Base-by-base conservation (phyloP, 2,797 vertebrate genomes). In the Muscicapa striata region DNA sequence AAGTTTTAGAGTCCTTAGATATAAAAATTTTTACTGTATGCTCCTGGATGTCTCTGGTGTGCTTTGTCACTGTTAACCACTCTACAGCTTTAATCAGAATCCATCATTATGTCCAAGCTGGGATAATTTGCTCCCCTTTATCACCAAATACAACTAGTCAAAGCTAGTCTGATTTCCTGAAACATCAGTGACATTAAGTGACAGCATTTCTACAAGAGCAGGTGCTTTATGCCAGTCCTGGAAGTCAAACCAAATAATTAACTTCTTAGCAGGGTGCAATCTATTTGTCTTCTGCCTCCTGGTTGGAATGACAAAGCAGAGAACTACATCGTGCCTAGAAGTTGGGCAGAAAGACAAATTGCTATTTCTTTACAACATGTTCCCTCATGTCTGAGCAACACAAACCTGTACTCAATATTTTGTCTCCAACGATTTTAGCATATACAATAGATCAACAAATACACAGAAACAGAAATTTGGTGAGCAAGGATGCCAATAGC, bases 11-110 rank as follows among this genome's bases (percentile, higher is more conserved):
- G 38, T 23, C 49, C 29, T 80, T 46, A 69, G 11, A 68, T 11
- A 5, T 0, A 46, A 15, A 21, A 32, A 1, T 19, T 13, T 21
- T 67, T 61, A 75, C 13, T 48, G 1, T 5, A 17, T 1, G 0
- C 22, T 79, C 45, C 41, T 11, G 4, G 14, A 74, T 38, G 18
- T 46, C 57, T 59, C 62, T 59, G 20, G 3, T 8, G 16, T 21
- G 21, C 32, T 54, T 64, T 45, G 32, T 13, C 30, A 49, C 6
- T 59, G 11, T 45, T 48, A 76, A 67, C 13, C 40, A 58, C 26
- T 34, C 21, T 24, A 52, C 19, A 58, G 24, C 20, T 89, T 68
- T 13, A 64, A 38, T 72, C 34, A 83, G 34, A 41, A 26, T 58
- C 55, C 15, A 69, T 34, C 13, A 2, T 36, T 57, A 36, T 10